A percentile compares a stretch with the other conserved stretches of the same genome.
phyloP scores from a whole-genome alignment of 2,888 invertebrate species.

The Sphecodes monilicornis region DNA sequence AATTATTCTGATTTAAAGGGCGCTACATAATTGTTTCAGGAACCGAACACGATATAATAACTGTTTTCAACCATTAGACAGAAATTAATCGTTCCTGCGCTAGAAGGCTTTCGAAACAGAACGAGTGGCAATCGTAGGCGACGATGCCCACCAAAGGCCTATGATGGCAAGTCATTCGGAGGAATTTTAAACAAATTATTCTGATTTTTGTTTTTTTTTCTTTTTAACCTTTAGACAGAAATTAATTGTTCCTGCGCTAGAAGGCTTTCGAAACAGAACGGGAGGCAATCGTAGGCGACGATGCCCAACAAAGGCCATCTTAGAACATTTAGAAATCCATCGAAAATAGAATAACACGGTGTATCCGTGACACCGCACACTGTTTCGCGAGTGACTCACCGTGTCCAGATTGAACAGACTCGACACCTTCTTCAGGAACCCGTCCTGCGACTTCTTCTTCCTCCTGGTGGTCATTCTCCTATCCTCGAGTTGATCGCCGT shows the following conservation, averaged over 20 bases:
- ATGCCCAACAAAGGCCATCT: conserved; percentile 9
- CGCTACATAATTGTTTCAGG: no score
- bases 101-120: no score
- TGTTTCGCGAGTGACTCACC: conserved; percentile 86
- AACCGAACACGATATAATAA: no score
- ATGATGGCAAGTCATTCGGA: no score
- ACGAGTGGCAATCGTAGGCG: no score
- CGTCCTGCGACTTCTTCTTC: conserved; percentile 89
- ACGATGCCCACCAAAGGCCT: no score
- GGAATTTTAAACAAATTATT: no score
- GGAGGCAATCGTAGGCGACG: conserved; percentile 23
- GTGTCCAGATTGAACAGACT: conserved; percentile 93
- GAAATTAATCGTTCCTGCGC: no score
- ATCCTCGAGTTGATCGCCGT: conserved; percentile 34
- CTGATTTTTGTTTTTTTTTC: no score
- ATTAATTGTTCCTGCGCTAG: conserved; percentile 20
- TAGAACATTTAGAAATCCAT: conserved; percentile 13
- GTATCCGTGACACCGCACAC: conserved; percentile 32
- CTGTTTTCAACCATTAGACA: no score
- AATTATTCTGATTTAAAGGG: no score
- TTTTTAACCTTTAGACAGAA: no score
- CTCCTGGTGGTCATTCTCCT: conserved; percentile 87
- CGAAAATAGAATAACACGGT: conserved; percentile 29
- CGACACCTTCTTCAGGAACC: conserved; percentile 94
- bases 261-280: conserved; percentile 23